These are phyloP conservation scores for Macquaria australasica DNA, from an alignment of 2,113 vertebrate genomes.

Conservation along the genomic window DNA sequence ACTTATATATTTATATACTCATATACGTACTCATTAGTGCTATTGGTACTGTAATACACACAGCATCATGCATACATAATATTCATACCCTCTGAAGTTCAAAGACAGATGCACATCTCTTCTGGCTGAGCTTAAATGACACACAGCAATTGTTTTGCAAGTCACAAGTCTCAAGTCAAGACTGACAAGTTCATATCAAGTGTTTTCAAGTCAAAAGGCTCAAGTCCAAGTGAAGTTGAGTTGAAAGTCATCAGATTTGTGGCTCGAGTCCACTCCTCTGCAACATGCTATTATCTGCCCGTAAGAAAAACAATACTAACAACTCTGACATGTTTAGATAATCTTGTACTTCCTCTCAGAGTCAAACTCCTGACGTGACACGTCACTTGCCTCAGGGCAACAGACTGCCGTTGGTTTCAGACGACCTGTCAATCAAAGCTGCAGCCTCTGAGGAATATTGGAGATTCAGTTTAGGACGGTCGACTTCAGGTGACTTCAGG, in stretches of 20 bases:
- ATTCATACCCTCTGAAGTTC: background rate
- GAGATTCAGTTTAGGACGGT: background rate
- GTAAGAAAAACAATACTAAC: background rate
- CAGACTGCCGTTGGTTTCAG: background rate
- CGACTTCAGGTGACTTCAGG: background rate
- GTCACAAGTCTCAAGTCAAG: too few relatives aligned
- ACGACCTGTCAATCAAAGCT: background rate
- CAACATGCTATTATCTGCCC: too few relatives aligned
- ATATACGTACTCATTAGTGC: too few relatives aligned
- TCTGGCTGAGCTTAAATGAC: background rate
- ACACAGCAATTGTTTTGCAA: too few relatives aligned
- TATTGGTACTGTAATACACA: background rate
- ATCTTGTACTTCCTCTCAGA: background rate
- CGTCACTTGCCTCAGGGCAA: background rate
- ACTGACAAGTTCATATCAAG: too few relatives aligned
- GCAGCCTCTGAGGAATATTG: slow-evolving; percentile 10
- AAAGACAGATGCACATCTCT: background rate
- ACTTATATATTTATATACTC: too few relatives aligned
- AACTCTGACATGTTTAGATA: background rate
- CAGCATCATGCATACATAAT: too few relatives aligned
- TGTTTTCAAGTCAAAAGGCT: too few relatives aligned
- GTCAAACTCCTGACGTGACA: background rate
- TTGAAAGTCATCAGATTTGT: too few relatives aligned
- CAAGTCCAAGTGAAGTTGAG: too few relatives aligned
- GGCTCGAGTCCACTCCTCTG: too few relatives aligned